phyloP scores from a whole-genome alignment of 1,140 invertebrate genomes.

The Drosophila watanabei region DNA sequence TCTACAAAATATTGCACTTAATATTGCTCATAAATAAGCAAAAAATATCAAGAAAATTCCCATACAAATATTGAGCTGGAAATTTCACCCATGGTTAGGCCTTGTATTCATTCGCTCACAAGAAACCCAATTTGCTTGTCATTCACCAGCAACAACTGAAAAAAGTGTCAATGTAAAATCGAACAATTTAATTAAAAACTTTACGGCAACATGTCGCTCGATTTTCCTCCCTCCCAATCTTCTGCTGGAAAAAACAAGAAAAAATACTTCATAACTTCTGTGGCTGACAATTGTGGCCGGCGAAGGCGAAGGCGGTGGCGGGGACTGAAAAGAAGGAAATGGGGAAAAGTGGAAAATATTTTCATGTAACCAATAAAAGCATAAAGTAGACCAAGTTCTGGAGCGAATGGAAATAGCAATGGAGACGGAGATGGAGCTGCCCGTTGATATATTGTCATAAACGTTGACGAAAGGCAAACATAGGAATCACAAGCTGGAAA shows the following conservation, averaged over 20 bases:
- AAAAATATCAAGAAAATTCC: not conserved
- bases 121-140: constrained; percentile 52
- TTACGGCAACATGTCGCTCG: constrained; percentile 76
- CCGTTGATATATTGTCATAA: constrained; percentile 76
- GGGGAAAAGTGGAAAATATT: constrained; percentile 61
- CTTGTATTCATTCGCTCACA: constrained; percentile 18
- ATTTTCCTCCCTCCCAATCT: constrained; percentile 10
- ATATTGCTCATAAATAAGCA: not conserved
- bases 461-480: constrained; percentile 81
- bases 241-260: constrained; percentile 35
- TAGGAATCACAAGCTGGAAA: constrained; percentile 76
- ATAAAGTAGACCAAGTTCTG: constrained; percentile 59
- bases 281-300: constrained; percentile 76
- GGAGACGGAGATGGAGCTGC: constrained; percentile 24
- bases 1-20: constrained; percentile 7
- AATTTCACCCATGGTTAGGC: not conserved
- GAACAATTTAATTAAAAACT: constrained; percentile 83
- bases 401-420: constrained; percentile 9
- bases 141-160: constrained; percentile 35
- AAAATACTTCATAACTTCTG: constrained; percentile 77
- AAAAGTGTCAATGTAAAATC: constrained; percentile 71
- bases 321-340: constrained; percentile 29
- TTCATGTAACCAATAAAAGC: constrained; percentile 80
- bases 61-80: not conserved
- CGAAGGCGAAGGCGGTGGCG: constrained; percentile 10